Evolutionary conservation across 2,113 vertebrate species (phyloP).

Genomic region (Platysteira castanea): DNA sequence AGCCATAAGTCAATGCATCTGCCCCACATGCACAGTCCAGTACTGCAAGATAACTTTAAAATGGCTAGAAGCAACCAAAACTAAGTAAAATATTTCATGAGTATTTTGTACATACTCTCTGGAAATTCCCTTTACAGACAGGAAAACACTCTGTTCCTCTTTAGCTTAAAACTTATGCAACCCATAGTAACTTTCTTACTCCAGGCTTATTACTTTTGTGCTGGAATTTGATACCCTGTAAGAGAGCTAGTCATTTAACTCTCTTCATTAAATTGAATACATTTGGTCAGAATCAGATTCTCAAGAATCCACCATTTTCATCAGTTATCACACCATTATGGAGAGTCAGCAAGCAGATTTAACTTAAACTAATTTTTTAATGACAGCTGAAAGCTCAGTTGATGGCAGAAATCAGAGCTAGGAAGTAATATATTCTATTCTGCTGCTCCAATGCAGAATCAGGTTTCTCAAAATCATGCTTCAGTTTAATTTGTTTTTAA

Average conservation of each 20-base stretch:
- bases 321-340: not conserved
- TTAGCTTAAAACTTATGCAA: not conserved
- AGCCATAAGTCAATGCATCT: not conserved
- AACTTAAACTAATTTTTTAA: not conserved
- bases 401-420: not conserved
- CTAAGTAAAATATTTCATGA: not conserved
- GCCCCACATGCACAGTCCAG: accelerated
- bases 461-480: not conserved
- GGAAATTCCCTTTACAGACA: not conserved
- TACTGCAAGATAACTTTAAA: not conserved
- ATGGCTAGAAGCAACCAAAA: not conserved
- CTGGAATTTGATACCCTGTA: not conserved
- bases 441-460: not conserved
- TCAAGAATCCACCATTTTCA: not conserved
- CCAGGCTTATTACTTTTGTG: not conserved
- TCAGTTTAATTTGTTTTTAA: not conserved
- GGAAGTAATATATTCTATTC: not conserved
- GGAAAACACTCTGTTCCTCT: not conserved
- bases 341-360: not conserved
- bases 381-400: not conserved
- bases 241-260: not conserved
- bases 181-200: not conserved
- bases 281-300: not conserved
- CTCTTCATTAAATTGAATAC: not conserved
- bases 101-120: not conserved